Conservation (phyloP, 2,888 invertebrate species). For the Adelphocoris suturalis region DNA sequence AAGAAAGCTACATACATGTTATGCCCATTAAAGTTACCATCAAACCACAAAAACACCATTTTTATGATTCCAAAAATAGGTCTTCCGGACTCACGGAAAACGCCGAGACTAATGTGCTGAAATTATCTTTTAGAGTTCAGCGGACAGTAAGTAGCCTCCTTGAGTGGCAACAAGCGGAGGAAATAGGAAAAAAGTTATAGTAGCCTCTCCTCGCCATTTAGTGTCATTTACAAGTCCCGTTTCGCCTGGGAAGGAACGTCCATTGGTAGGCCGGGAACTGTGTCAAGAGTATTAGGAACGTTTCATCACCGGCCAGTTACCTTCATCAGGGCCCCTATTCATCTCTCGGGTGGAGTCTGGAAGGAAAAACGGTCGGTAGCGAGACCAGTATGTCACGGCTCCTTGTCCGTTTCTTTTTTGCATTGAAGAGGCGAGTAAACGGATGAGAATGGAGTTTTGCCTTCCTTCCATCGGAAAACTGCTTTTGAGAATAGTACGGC, state of each 20-base stretch:
- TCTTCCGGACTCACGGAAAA: not conserved
- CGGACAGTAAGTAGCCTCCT: constrained; percentile 6
- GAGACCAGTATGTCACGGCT: constrained; percentile 35
- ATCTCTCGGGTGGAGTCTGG: constrained; percentile 2
- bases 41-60: no score
- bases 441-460: not conserved
- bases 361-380: constrained; percentile 18
- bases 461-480: no score
- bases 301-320: constrained; percentile 68
- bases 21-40: no score
- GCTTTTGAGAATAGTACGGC: no score
- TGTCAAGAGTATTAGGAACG: constrained; percentile 62
- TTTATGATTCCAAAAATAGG: not conserved
- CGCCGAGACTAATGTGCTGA: constrained; percentile 8
- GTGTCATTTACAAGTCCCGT: constrained; percentile 70
- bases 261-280: constrained; percentile 52
- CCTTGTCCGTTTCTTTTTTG: not conserved
- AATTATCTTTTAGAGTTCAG: not conserved
- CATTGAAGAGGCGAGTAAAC: not conserved
- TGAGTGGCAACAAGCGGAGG: constrained; percentile 12
- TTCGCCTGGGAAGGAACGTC: constrained; percentile 12
- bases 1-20: no score
- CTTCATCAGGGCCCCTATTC: constrained; percentile 63
- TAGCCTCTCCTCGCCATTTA: constrained; percentile 36
- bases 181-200: constrained; percentile 9